Percentiles rank a stretch among this genome's conserved stretches.
Conservation (phyloP, 2,797 vertebrate genomes). For the Astyanax mexicanus region DNA sequence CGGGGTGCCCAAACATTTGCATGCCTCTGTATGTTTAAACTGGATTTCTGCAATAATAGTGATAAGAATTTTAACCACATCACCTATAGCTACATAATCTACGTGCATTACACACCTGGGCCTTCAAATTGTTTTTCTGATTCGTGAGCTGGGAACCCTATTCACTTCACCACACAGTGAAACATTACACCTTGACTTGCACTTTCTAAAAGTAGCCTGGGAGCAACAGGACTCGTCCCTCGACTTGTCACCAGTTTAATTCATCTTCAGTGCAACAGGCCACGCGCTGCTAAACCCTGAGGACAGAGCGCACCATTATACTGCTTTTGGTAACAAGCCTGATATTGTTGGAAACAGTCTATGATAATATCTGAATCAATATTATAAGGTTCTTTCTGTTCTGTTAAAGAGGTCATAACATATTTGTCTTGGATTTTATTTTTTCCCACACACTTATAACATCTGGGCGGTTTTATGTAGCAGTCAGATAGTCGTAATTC, state of each 20-base stretch:
- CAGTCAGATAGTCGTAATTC: not conserved
- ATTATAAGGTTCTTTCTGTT: not conserved
- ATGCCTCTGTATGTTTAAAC: too few relatives aligned
- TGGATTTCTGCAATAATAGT: too few relatives aligned
- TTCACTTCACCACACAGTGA: constrained; percentile 73
- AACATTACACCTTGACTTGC: constrained; percentile 82
- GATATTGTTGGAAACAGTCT: constrained; percentile 1
- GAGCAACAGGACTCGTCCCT: constrained; percentile 66
- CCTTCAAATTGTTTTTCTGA: constrained; percentile 67
- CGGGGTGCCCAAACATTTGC: too few relatives aligned
- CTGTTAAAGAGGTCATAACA: not conserved
- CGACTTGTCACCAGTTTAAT: constrained; percentile 76
- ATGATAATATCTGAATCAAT: not conserved
- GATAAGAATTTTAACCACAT: too few relatives aligned
- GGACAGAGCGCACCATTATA: constrained; percentile 1
- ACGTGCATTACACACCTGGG: constrained; percentile 41
- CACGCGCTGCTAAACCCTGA: constrained; percentile 9
- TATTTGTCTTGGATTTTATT: not conserved
- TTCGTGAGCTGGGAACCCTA: constrained; percentile 77
- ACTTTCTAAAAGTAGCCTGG: constrained; percentile 85
- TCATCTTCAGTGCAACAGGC: constrained; percentile 66
- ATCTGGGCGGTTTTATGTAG: not conserved
- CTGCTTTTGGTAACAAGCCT: not conserved
- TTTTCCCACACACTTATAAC: not conserved
- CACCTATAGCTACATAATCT: not conserved